A percentile compares a stretch with the other conserved stretches of the same genome.
These are phyloP conservation scores for Irena cyanogastra DNA, from an alignment of 2,113 vertebrate genomes.

Conservation along the genomic window DNA sequence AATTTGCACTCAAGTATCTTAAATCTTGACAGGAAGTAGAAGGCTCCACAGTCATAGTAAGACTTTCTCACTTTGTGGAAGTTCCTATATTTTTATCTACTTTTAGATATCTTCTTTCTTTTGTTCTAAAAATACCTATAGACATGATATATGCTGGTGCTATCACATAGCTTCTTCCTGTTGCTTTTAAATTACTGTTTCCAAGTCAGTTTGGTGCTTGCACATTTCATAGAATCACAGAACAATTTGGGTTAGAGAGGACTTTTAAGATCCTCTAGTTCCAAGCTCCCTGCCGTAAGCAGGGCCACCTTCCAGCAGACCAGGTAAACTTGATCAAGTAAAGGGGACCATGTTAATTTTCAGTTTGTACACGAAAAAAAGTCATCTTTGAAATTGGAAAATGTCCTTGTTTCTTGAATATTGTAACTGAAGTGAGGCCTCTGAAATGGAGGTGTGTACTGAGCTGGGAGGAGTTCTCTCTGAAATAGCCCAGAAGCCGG, in stretches of 20 bases:
- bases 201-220: neutral
- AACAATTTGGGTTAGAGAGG: neutral
- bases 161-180: neutral
- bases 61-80: neutral
- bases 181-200: neutral
- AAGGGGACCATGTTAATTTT: neutral
- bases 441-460: neutral
- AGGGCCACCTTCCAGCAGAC: neutral
- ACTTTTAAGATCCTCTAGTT: neutral
- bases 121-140: neutral
- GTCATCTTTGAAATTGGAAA: neutral
- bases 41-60: neutral
- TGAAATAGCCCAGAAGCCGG: rapidly evolving
- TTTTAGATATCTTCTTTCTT: neutral
- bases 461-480: neutral
- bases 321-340: neutral
- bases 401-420: neutral
- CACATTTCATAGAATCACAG: neutral
- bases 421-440: neutral
- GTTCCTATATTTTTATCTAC: neutral
- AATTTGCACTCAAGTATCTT: neutral
- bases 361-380: neutral
- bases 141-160: neutral
- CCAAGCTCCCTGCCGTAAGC: neutral
- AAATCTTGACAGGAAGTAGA: neutral